Evolutionary conservation across 1,140 invertebrate species (phyloP).

Genomic region (Drosophila orena): DNA sequence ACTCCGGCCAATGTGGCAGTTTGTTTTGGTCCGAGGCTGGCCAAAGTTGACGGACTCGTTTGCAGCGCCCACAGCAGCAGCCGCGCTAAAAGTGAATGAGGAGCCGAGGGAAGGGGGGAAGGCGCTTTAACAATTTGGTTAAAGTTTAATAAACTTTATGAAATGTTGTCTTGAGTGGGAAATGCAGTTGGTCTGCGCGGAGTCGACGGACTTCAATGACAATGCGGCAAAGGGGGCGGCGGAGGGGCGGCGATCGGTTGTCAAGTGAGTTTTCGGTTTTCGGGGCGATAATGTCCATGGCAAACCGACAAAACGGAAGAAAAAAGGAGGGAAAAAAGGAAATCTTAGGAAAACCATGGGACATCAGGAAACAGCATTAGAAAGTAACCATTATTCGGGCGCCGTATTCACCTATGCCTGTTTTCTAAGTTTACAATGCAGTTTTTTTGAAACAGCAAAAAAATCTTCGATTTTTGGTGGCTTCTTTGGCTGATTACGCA

Average conservation of each 20-base stretch:
- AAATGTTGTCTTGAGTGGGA: constrained; percentile 80
- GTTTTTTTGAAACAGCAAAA: constrained; percentile 18
- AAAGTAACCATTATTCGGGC: constrained; percentile 46
- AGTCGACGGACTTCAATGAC: constrained; percentile 67
- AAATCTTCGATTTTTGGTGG: too few species aligned
- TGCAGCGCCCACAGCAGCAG: constrained; percentile 61
- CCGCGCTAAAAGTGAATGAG: constrained; percentile 70
- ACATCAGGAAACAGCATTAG: constrained; percentile 54
- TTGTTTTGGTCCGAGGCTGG: constrained; percentile 62
- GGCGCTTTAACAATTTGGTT: constrained; percentile 79
- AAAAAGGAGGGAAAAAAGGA: constrained; percentile 35
- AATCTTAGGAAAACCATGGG: constrained; percentile 56
- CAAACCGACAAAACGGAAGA: constrained; percentile 2
- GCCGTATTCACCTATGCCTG: constrained; percentile 11
- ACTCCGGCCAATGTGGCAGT: constrained; percentile 60
- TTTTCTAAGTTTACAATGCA: constrained; percentile 6
- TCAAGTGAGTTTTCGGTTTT: constrained; percentile 48
- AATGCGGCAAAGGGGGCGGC: constrained; percentile 10
- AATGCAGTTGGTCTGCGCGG: constrained; percentile 62
- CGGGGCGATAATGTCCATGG: constrained; percentile 48
- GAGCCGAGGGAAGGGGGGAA: constrained; percentile 3
- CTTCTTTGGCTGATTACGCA: constrained; percentile 40
- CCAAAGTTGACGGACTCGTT: constrained; percentile 80
- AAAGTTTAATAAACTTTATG: constrained; percentile 83
- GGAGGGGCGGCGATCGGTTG: constrained; percentile 8